Percentiles rank a stretch among this genome's conserved stretches.
Conservation (phyloP, 2,888 invertebrate species). For the Scaptomyza cyrtandrae region DNA sequence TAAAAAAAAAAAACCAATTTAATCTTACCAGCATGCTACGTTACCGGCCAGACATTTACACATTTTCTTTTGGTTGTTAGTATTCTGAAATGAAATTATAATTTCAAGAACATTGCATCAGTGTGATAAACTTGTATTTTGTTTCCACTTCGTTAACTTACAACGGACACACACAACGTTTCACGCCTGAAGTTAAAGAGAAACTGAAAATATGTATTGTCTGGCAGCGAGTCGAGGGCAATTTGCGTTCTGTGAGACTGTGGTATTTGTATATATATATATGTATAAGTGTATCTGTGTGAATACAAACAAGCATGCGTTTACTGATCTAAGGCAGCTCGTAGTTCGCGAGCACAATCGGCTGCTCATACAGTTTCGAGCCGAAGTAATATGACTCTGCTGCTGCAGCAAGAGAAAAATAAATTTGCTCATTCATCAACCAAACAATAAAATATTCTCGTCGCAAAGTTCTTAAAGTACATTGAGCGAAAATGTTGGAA, state of each 20-base stretch:
- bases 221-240: conserved; percentile 31
- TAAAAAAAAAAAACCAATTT: conserved; percentile 12
- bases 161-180: conserved; percentile 33
- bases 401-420: background rate
- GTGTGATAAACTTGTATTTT: background rate
- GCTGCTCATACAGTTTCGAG: background rate
- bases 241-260: conserved; percentile 21
- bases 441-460: too few relatives aligned
- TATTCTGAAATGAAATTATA: conserved; percentile 32
- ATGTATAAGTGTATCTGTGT: background rate
- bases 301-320: background rate
- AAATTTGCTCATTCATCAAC: background rate
- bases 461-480: background rate
- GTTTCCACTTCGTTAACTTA: background rate
- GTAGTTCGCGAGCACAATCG: too few relatives aligned
- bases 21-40: conserved; percentile 79
- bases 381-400: background rate
- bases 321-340: conserved; percentile 21
- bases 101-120: background rate
- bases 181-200: conserved; percentile 49
- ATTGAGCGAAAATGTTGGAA: background rate
- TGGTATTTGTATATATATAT: background rate
- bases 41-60: conserved; percentile 81
- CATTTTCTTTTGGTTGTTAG: conserved; percentile 58
- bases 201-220: conserved; percentile 44